phyloP scores from a whole-genome alignment of 1,140 invertebrate species.

The Chrysoperla carnea region DNA sequence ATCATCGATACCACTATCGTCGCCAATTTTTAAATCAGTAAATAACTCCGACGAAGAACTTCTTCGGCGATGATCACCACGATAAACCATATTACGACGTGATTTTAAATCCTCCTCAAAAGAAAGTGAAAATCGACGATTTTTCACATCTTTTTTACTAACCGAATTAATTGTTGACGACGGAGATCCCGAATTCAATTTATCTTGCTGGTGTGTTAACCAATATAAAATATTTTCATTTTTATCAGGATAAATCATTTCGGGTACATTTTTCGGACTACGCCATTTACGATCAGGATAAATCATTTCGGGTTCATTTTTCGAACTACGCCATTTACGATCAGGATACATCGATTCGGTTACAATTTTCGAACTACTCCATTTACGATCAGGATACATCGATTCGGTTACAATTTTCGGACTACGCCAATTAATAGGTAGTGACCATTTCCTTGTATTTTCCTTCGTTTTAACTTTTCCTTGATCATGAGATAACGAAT shows the following conservation, averaged over 20 bases:
- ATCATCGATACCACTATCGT: background rate
- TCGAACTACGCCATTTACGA: background rate
- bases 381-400: too few species aligned
- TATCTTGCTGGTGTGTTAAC: background rate
- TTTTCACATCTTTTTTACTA: background rate
- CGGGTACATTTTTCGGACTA: background rate
- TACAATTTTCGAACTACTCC: background rate
- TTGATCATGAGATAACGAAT: background rate
- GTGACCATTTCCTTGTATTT: background rate
- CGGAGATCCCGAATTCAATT: background rate
- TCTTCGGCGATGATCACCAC: background rate
- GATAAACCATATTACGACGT: background rate
- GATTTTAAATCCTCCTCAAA: background rate
- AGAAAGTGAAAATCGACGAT: background rate
- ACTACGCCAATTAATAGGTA: background rate
- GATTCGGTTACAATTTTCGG: background rate
- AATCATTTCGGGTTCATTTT: background rate
- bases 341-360: too few species aligned
- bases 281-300: background rate
- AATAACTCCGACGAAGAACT: background rate
- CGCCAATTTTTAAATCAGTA: background rate
- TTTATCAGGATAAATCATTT: background rate
- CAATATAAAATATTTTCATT: background rate
- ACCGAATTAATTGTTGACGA: background rate
- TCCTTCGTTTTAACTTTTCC: background rate